phyloP scores from a whole-genome alignment of 2,888 invertebrate species.

The Coleophora deauratella region DNA sequence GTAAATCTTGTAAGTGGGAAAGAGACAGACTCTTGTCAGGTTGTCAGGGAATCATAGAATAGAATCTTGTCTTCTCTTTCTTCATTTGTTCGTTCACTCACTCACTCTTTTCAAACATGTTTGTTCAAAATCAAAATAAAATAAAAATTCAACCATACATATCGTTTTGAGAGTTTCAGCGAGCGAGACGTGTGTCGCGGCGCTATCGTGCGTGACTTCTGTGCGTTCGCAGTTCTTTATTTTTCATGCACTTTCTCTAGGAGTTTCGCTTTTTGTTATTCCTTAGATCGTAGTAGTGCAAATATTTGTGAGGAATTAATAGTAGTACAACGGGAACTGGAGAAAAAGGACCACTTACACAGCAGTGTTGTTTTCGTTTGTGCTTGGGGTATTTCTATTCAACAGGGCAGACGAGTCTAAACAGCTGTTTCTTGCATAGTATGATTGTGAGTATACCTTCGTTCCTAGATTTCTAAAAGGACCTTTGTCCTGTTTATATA shows the following conservation, averaged over 20 bases:
- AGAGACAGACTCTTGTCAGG: no score
- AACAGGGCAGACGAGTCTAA: constrained; percentile 38
- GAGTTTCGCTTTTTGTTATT: constrained; percentile 4
- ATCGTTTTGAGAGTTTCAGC: constrained; percentile 33
- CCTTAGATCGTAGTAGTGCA: no score
- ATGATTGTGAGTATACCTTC: constrained; percentile 57
- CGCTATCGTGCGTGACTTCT: constrained; percentile 45
- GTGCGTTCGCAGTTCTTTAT: constrained; percentile 61
- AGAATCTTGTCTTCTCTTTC: not conserved
- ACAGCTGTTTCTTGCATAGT: constrained; percentile 61
- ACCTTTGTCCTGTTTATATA: no score
- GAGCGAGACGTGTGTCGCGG: constrained; percentile 60
- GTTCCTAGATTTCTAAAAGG: no score
- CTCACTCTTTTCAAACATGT: not conserved
- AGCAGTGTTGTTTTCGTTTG: constrained; percentile 55
- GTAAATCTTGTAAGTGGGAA: no score
- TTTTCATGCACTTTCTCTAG: constrained; percentile 17
- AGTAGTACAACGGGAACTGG: constrained; percentile 1
- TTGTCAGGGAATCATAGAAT: no score
- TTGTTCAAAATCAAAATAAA: constrained; percentile 8
- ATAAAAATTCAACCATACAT: constrained; percentile 17
- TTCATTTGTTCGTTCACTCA: not conserved
- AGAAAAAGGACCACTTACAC: constrained; percentile 35
- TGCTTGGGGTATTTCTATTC: constrained; percentile 32
- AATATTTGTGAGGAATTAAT: constrained; percentile 10